Evolutionary conservation across 2,113 vertebrate species (phyloP).

Genomic region (Marmota monax): DNA sequence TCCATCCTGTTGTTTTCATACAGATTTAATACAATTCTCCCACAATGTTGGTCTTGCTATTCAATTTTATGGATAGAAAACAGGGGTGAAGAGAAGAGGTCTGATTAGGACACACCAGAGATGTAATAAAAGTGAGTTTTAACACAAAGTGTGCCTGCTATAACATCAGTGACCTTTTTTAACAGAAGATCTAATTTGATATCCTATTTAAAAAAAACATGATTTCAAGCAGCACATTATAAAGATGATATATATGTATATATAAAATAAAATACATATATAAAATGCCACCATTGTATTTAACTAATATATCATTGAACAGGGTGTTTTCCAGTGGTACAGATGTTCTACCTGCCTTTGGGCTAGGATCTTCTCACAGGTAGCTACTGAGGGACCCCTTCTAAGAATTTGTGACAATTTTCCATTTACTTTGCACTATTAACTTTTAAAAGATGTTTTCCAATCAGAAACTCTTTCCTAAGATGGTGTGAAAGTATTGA

Average conservation of each 20-base stretch:
- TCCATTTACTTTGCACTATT: neutral
- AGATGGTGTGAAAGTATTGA: neutral
- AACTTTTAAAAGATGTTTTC: neutral
- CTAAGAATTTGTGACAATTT: neutral
- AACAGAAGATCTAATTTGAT: neutral
- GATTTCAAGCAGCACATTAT: neutral
- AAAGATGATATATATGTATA: no score
- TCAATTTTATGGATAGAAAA: neutral
- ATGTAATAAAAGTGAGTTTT: neutral
- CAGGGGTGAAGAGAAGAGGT: neutral
- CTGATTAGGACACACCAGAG: neutral
- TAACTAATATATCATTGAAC: neutral
- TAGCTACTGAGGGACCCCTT: neutral
- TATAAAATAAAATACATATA: no score
- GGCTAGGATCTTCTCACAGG: neutral
- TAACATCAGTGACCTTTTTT: neutral
- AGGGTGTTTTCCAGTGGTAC: neutral
- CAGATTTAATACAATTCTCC: neutral
- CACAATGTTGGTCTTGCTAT: neutral
- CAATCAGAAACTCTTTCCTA: neutral
- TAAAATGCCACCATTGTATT: no score
- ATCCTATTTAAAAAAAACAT: neutral
- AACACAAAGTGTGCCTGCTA: neutral
- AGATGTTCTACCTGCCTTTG: neutral
- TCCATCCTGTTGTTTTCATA: neutral